These are phyloP conservation scores for Cantharis rustica DNA, from an alignment of 2,888 invertebrate species.

Conservation along the genomic window DNA sequence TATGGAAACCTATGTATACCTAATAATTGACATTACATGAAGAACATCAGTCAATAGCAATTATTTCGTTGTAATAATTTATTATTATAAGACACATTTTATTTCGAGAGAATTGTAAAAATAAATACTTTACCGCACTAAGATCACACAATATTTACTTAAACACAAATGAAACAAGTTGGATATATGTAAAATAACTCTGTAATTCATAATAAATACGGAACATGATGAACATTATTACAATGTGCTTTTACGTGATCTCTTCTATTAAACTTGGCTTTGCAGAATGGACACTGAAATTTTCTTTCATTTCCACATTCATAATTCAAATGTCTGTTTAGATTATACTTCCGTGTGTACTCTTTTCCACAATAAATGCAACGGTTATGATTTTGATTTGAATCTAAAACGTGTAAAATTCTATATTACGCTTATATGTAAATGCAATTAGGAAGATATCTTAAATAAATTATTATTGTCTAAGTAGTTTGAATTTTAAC, in stretches of 20 bases:
- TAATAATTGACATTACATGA: no score
- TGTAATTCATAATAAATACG: background rate
- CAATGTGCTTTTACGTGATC: slow-evolving; percentile 49
- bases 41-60: no score
- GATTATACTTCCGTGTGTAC: slow-evolving; percentile 73
- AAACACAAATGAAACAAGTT: background rate
- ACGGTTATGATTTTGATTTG: background rate
- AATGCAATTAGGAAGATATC: background rate
- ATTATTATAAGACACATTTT: background rate
- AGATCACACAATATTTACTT: background rate
- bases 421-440: background rate
- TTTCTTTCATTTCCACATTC: slow-evolving; percentile 56
- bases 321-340: slow-evolving; percentile 65
- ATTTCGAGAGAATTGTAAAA: background rate
- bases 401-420: background rate
- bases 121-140: background rate
- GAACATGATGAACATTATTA: slow-evolving; percentile 26
- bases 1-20: no score
- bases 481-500: background rate
- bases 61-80: no score
- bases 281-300: slow-evolving; percentile 50
- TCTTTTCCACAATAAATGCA: slow-evolving; percentile 71
- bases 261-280: slow-evolving; percentile 45
- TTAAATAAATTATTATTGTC: background rate
- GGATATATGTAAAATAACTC: background rate